Percentiles rank a stretch among this genome's conserved stretches.
Evolutionary conservation across 2,797 vertebrate genomes (phyloP).

Genomic region (Malacoraja senta): DNA sequence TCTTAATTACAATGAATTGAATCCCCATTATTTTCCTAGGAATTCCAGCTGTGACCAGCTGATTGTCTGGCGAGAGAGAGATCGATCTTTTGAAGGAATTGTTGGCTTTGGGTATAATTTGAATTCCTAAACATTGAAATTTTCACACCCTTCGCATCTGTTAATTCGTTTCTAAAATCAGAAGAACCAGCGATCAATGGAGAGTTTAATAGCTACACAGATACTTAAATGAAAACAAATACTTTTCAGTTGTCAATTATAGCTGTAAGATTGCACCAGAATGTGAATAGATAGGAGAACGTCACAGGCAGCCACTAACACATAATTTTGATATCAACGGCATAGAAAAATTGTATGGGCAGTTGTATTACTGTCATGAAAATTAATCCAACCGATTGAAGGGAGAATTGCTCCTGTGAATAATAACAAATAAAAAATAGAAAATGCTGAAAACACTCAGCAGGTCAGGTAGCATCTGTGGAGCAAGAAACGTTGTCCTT

Average conservation of each 20-base stretch:
- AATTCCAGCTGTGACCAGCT: not conserved
- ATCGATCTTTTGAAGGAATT: not conserved
- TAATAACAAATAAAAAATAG: not conserved
- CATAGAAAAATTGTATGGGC: not conserved
- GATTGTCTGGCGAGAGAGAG: not conserved
- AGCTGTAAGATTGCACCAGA: not conserved
- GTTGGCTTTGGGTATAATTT: too few relatives aligned
- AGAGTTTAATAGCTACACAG: not conserved
- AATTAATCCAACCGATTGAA: not conserved
- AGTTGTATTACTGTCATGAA: not conserved
- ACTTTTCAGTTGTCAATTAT: not conserved
- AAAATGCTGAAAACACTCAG: too few relatives aligned
- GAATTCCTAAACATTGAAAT: not conserved
- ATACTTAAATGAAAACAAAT: not conserved
- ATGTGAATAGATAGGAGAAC: constrained; percentile 1
- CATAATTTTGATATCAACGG: not conserved
- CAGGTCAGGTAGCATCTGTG: too few relatives aligned
- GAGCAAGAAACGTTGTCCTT: too few relatives aligned
- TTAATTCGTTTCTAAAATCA: not conserved
- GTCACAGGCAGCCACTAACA: not conserved
- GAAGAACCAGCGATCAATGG: not conserved
- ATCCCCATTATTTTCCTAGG: not conserved
- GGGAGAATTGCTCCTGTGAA: not conserved
- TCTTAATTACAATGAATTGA: not conserved
- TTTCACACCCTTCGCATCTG: not conserved